Conservation (phyloP, 2,888 invertebrate genomes). For the Ectobius pallidus region DNA sequence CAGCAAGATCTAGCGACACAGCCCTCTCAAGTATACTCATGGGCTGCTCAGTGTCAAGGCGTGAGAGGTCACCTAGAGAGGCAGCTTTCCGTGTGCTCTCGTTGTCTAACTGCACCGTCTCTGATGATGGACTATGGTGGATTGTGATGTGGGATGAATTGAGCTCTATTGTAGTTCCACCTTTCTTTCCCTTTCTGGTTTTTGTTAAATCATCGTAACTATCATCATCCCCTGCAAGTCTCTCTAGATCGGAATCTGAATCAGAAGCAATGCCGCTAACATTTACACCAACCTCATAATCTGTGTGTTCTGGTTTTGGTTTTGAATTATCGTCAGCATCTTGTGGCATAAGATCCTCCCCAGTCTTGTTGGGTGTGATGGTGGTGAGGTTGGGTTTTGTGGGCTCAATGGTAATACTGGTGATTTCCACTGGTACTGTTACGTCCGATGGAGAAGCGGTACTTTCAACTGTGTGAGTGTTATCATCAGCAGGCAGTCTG, state of each 20-base stretch:
- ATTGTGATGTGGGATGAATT: constrained; percentile 77
- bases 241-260: constrained; percentile 56
- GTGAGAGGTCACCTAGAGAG: constrained; percentile 78
- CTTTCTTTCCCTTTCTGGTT: constrained; percentile 47
- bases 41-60: constrained; percentile 59
- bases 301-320: background rate
- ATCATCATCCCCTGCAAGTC: constrained; percentile 26
- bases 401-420: constrained; percentile 9
- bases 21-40: constrained; percentile 66
- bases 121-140: constrained; percentile 61
- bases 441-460: too few relatives aligned
- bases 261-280: constrained; percentile 48
- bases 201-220: constrained; percentile 5
- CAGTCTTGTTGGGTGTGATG: background rate
- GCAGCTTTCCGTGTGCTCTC: constrained; percentile 75
- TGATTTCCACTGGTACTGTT: background rate
- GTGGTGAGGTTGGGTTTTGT: too few relatives aligned
- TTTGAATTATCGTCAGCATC: background rate
- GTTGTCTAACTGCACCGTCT: constrained; percentile 51
- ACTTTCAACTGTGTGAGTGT: background rate
- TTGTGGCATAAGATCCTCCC: background rate
- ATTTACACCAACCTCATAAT: constrained; percentile 19
- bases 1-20: constrained; percentile 77
- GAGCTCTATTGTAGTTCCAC: constrained; percentile 70
- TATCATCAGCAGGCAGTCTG: background rate